Evolutionary conservation across 1,140 invertebrate species (phyloP).

Genomic region (Temnothorax nylanderi): DNA sequence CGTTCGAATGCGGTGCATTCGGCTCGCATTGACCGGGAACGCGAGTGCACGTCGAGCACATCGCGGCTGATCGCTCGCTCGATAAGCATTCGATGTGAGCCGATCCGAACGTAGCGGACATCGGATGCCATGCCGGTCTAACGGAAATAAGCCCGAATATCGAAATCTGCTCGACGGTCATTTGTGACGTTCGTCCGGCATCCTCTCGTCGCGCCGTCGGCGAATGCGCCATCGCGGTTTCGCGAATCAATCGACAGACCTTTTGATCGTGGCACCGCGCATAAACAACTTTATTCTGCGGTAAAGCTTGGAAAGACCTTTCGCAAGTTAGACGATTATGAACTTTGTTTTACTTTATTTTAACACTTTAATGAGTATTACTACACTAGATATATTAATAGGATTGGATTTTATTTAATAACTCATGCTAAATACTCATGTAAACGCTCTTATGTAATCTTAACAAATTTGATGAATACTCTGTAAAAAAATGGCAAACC

Average conservation of each 20-base stretch:
- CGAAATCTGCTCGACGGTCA: constrained; percentile 26
- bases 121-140: not conserved
- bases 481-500: not conserved
- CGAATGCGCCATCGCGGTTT: constrained; percentile 12
- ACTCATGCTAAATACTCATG: not conserved
- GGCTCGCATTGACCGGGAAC: constrained; percentile 39
- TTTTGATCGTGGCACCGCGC: not conserved
- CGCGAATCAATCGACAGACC: constrained; percentile 13
- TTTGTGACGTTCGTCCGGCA: not conserved
- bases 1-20: not conserved
- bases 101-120: not conserved
- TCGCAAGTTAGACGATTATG: not conserved
- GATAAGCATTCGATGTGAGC: constrained; percentile 29
- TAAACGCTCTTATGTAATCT: constrained; percentile 1
- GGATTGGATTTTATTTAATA: not conserved
- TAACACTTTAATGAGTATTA: not conserved
- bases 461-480: constrained; percentile 23
- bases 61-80: constrained; percentile 13
- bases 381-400: not conserved
- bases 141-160: constrained; percentile 39
- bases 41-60: constrained; percentile 31
- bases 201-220: constrained; percentile 20
- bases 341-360: not conserved
- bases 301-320: not conserved
- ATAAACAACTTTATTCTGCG: constrained; percentile 18